A percentile compares a stretch with the other conserved stretches of the same genome.
phyloP scores from a whole-genome alignment of 2,888 invertebrate species.

The Leuctra nigra region DNA sequence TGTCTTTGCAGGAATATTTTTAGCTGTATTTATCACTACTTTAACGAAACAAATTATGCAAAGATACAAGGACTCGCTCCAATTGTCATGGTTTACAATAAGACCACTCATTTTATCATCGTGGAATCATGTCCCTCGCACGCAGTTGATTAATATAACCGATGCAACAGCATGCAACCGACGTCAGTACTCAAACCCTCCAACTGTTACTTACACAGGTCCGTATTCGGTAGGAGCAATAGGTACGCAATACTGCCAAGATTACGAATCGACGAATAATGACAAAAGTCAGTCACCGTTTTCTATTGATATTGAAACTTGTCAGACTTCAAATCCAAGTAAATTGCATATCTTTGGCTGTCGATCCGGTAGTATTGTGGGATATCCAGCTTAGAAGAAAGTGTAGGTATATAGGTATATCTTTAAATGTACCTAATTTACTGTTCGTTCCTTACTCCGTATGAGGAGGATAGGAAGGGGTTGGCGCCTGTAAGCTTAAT shows the following conservation, averaged over 20 bases:
- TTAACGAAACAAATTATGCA: conserved; percentile 27
- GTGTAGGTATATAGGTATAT: too few relatives aligned
- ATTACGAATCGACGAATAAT: too few relatives aligned
- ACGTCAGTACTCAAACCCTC: conserved; percentile 25
- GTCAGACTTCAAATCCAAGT: conserved; percentile 32
- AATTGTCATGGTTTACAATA: conserved; percentile 32
- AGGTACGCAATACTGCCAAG: too few relatives aligned
- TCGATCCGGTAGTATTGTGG: conserved; percentile 33
- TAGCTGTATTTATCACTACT: conserved; percentile 31
- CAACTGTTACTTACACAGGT: conserved; percentile 36
- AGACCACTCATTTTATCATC: conserved; percentile 25
- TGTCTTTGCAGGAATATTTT: conserved; percentile 32
- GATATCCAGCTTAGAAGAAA: too few relatives aligned
- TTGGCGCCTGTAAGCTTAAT: too few relatives aligned
- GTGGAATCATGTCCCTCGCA: conserved; percentile 15
- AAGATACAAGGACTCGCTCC: conserved; percentile 23
- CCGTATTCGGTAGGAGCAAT: background rate
- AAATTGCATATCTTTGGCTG: conserved; percentile 34
- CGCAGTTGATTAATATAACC: too few relatives aligned
- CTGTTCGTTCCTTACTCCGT: too few relatives aligned
- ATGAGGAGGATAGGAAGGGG: too few relatives aligned
- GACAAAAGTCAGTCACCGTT: conserved; percentile 18
- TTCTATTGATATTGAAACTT: background rate
- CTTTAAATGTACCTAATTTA: too few relatives aligned
- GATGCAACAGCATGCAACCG: background rate